Base-by-base conservation (phyloP, 35 echinoderm and acorn worm species). In the Acanthaster planci region DNA sequence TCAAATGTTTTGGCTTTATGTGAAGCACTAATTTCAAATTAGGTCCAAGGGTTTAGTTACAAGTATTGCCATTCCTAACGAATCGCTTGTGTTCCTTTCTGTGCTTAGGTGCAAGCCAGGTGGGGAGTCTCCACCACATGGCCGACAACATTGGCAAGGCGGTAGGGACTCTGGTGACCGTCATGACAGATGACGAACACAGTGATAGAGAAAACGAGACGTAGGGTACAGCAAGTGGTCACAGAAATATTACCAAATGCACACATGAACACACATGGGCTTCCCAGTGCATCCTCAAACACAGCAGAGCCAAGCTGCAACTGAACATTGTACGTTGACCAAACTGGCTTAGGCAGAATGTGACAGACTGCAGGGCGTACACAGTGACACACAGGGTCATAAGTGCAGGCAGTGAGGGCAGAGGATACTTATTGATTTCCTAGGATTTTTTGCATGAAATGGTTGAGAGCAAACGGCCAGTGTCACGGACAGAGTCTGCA, bases 61-160 rank as follows among this genome's bases (percentile, higher is more conserved):
- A n/a, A n/a, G n/a, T n/a, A 47, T 12, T 47, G 12, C 12, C 42
- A 47, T 47, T 47, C 42, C 12, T 47, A 47, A 6, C n/a, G n/a
- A 47, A 47, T 47, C 12, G 42, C 4, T 47, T 47, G 42, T 47
- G 42, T 47, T 47, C 42, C 12, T 12, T 47, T 47, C 42, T 4
- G 4, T 47, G 4, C 42, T 6, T 79, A 88, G 91, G 85, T 52
- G 75, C 52, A 17, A 97, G 90, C 64, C 93, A 89, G 60, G 96
- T 99, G 5, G 89, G 89, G 1, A 94, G 79, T 44, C 89, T 99
- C 37, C 89, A 91, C 39, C 93, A 94, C 64, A 90, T 89, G 78
- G 96, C 96, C 38, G 96, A 99, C 51, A 99, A 99, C 83, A 92
- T 99, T 14, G 92, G 92, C 40, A 99, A 99, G 84, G 96, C 96